Evolutionary conservation across 2,113 vertebrate genomes (phyloP), one percentile per base, ranked within the genome.

Genomic region (Hemiprocne comata): DNA sequence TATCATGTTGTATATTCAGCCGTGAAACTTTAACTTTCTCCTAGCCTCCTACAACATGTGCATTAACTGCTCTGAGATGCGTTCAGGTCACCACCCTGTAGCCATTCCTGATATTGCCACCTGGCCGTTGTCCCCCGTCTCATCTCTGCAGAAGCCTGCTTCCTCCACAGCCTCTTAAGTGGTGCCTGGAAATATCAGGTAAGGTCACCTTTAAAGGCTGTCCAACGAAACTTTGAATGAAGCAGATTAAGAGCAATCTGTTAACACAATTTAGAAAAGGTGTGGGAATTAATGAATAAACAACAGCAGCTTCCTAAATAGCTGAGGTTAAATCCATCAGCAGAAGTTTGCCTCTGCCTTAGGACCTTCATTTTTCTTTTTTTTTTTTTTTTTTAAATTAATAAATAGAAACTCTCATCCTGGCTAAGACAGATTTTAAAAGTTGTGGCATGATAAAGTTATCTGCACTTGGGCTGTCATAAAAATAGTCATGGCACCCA

Each of bases 51-150:
- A 15, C 0, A 1, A 55, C 23, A n/a, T 0, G 2, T 12, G n/a
- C 24, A 17, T 70, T 66, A 67, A 54, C 51, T 2, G 1, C 42
- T n/a, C 34, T 0, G 1, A 88, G 26, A 42, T 0, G 1, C 8
- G 23, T 21, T 19, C 11, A 58, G 40, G 13, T 17, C 36, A 72
- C 5, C 5, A 9, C 2, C 5, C 13, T 31, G 62, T 10, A 66
- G 72, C 24, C n/a, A 29, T 7, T 61, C 24, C 55, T 50, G 51
- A 66, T 33, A 29, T 0, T 65, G 58, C 13, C 58, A 34, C 34
- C 23, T 33, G 18, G 44, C 33, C 29, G 13, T 3, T 42, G 21
- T n/a, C 57, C 33, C 26, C 34, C 76, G 17, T 28, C 31, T 13
- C 36, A 28, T 31, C 31, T 58, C 54, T 62, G 71, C 34, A 48